phyloP scores from a whole-genome alignment of 2,113 vertebrate species.

The Corythornis cristatus region DNA sequence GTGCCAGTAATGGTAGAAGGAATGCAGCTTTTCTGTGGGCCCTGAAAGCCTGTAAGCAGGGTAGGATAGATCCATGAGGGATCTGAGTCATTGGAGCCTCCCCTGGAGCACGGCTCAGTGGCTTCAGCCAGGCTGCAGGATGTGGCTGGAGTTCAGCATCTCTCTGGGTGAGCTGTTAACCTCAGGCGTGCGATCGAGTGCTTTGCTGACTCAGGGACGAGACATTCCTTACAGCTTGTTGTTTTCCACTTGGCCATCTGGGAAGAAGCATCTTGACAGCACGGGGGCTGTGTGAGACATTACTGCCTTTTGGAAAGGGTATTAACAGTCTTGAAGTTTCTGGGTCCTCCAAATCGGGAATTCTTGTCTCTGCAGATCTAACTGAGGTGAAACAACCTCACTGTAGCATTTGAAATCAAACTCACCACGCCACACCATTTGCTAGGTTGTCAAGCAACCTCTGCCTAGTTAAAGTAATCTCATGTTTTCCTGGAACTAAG shows the following conservation, averaged over 20 bases:
- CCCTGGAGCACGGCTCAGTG: background rate
- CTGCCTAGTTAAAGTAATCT: background rate
- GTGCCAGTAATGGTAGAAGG: background rate
- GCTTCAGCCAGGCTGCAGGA: background rate
- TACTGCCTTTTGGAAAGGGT: background rate
- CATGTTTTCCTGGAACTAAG: background rate
- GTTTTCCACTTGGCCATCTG: constrained; percentile 63
- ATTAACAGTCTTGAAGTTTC: constrained; percentile 11
- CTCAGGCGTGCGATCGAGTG: background rate
- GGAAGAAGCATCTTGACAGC: constrained; percentile 50
- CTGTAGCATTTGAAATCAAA: background rate
- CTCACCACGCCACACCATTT: background rate
- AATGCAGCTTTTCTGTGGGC: background rate
- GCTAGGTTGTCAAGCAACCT: background rate
- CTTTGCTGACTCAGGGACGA: constrained; percentile 54
- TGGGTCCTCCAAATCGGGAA: background rate
- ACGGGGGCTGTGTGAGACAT: constrained; percentile 54
- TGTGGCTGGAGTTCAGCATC: background rate
- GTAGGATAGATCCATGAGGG: background rate
- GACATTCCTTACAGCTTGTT: constrained; percentile 40
- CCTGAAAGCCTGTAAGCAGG: background rate
- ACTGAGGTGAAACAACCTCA: background rate
- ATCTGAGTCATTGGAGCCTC: background rate
- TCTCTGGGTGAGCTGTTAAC: constrained; percentile 38
- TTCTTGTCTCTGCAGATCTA: background rate